Evolutionary conservation across 1,140 invertebrate genomes (phyloP).

Genomic region (Drosophila nigrodunni): DNA sequence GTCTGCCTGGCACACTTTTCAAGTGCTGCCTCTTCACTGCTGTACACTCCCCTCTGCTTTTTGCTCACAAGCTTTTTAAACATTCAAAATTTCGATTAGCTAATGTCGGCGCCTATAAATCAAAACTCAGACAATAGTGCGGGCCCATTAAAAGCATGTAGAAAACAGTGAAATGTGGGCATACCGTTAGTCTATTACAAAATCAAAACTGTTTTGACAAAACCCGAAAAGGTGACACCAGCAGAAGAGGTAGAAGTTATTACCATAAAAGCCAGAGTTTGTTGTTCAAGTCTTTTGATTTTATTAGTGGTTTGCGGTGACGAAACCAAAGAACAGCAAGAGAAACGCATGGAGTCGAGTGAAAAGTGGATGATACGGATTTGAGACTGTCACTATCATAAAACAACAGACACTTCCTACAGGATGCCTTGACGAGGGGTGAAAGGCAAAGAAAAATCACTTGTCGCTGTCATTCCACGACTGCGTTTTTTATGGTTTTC

Average conservation of each 20-base stretch:
- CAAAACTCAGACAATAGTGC: constrained; percentile 55
- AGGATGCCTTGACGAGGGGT: constrained; percentile 17
- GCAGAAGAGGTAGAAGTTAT: constrained; percentile 36
- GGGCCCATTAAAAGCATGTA: constrained; percentile 52
- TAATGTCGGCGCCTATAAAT: constrained; percentile 70
- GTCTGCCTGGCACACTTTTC: constrained; percentile 53
- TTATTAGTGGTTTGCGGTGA: constrained; percentile 20
- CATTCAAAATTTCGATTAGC: constrained; percentile 65
- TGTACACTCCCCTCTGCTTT: constrained; percentile 15
- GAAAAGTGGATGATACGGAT: constrained; percentile 1
- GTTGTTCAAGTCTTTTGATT: constrained; percentile 69
- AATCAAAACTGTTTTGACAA: constrained; percentile 47
- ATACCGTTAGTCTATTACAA: constrained; percentile 68
- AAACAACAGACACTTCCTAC: constrained; percentile 40
- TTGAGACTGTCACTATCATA: constrained; percentile 31
- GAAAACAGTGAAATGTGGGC: constrained; percentile 52
- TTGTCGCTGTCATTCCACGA: constrained; percentile 67
- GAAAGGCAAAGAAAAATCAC: constrained; percentile 47
- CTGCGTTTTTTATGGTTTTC: constrained; percentile 69
- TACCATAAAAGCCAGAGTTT: constrained; percentile 51
- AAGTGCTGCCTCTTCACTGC: constrained; percentile 38
- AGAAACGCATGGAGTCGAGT: constrained; percentile 6
- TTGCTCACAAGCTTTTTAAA: constrained; percentile 19
- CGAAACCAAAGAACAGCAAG: constrained; percentile 55
- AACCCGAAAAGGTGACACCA: neutral